phyloP scores from a whole-genome alignment of 2,797 vertebrate genomes.

The Antrozous pallidus region DNA sequence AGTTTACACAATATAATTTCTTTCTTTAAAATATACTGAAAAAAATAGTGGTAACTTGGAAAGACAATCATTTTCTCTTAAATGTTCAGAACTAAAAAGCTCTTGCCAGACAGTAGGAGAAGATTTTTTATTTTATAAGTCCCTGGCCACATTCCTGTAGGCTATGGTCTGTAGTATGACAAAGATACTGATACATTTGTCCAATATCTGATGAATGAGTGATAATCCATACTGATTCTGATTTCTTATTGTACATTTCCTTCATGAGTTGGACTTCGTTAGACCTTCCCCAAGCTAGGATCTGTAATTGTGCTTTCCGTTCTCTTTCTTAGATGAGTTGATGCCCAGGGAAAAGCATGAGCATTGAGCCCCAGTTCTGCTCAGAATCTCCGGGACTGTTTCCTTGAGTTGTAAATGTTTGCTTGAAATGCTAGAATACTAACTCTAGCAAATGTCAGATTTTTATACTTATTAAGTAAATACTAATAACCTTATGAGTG shows the following conservation, averaged over 20 bases:
- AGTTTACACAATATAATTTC: background rate
- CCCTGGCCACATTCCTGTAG: background rate
- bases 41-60: background rate
- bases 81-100: background rate
- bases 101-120: background rate
- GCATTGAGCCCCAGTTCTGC: background rate
- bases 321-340: background rate
- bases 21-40: background rate
- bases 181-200: background rate
- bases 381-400: background rate
- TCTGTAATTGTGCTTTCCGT: background rate
- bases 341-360: background rate
- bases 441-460: background rate
- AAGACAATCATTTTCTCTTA: background rate
- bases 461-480: background rate
- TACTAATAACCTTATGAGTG: background rate
- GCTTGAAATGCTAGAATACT: background rate
- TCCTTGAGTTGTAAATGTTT: background rate
- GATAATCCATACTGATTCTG: background rate
- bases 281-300: background rate
- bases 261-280: background rate
- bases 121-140: background rate
- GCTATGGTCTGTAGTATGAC: background rate
- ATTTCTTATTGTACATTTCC: conserved; percentile 6
- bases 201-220: background rate